phyloP scores from a whole-genome alignment of 2,888 invertebrate genomes.

The Rhagophthalmus giganteus region DNA sequence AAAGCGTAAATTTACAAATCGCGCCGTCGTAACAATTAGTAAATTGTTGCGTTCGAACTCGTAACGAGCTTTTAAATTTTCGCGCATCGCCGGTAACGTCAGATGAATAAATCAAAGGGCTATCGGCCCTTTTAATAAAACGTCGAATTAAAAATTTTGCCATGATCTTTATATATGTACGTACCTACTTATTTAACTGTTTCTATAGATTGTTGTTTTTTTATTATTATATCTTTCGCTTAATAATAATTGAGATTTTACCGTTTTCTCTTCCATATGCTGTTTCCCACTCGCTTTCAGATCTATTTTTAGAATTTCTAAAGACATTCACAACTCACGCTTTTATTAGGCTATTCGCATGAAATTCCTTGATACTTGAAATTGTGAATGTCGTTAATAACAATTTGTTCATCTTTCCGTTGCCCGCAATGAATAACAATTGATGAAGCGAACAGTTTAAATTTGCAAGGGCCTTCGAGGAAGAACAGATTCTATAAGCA shows the following conservation, averaged over 20 bases:
- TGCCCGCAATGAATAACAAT: no score
- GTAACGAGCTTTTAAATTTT: background rate
- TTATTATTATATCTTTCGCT: slow-evolving; percentile 4
- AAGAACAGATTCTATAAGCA: background rate
- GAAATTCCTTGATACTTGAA: background rate
- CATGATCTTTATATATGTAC: background rate
- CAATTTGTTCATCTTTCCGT: background rate
- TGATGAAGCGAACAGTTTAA: no score
- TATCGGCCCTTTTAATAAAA: slow-evolving; percentile 2
- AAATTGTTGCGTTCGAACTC: background rate
- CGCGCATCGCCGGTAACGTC: no score
- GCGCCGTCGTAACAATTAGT: background rate
- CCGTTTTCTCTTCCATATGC: slow-evolving; percentile 16
- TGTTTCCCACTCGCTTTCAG: slow-evolving; percentile 19
- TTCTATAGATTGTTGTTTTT: slow-evolving; percentile 14
- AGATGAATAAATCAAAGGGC: background rate
- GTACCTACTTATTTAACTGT: slow-evolving; percentile 9
- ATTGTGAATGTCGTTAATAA: background rate
- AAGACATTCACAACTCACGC: slow-evolving; percentile 12
- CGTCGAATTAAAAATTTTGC: slow-evolving; percentile 1
- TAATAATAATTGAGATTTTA: slow-evolving; percentile 12
- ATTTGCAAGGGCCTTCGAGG: background rate
- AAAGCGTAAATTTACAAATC: background rate
- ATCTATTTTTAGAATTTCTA: slow-evolving; percentile 9
- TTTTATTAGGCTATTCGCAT: slow-evolving; percentile 10